Base-by-base conservation (phyloP, 2,797 vertebrate species). In the Aselliscus stoliczkanus region DNA sequence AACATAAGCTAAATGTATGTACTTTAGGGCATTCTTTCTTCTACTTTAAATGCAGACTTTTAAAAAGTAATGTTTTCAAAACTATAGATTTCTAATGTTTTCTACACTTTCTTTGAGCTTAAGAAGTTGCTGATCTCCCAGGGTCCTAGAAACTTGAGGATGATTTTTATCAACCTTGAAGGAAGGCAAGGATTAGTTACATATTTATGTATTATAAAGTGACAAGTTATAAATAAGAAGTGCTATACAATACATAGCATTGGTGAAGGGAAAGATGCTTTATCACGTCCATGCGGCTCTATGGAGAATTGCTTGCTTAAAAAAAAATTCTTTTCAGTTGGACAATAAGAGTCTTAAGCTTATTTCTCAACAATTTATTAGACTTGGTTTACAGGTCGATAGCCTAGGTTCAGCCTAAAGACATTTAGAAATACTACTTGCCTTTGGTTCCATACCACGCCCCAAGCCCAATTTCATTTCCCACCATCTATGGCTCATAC, bases 111-210 rank as follows among this genome's bases (percentile, higher is more conserved):
- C 52, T 79, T 52, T 85, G 44, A 50, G 13, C 15, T 87, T 86
- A 65, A 86, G n/a, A 81, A 76, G 4, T 54, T 82, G 31, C 17
- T 84, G 20, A 60, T 85, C 8, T 91, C 4, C 69, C 29, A 86
- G 76, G 34, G 8, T 14, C 37, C 83, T 75, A 72, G 8, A 94
- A 92, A 54, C 42, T n/a, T 82, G 64, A 93, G 60, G 7, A 60
- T 67, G 77, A 67, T 96, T 56, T 92, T 93, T 69, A 85, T 62
- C 65, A 72, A 75, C 29, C 17, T 60, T 42, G 58, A 91, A 92
- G 44, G 64, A n/a, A 77, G 62, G 18, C 42, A 93, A 86, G 20
- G 83, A 84, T 83, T 93, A 62, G n/a, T 23, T 94, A 75, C 34
- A 23, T 34, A 13, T 50, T 93, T 88, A 65, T 50, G 20, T 17